Evolutionary conservation across 2,888 invertebrate genomes (phyloP).

Genomic region (Ochropleura leucogaster): DNA sequence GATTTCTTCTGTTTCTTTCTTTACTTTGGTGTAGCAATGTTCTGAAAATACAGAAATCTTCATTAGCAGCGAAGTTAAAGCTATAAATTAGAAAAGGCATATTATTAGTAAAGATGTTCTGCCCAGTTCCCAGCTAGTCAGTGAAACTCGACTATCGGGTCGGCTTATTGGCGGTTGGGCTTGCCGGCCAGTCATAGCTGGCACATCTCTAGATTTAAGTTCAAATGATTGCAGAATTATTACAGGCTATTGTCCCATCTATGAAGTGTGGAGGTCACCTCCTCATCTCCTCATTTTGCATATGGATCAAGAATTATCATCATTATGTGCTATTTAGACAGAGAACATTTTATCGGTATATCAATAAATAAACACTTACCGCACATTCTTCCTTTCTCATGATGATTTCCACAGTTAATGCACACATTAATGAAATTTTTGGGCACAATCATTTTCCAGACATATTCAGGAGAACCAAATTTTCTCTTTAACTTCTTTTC

Average conservation of each 20-base stretch:
- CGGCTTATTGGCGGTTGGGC: no score
- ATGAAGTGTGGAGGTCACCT: no score
- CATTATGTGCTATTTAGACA: not conserved
- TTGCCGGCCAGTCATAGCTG: no score
- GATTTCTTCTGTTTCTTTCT: constrained; percentile 95
- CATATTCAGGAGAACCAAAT: constrained; percentile 92
- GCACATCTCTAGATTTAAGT: no score
- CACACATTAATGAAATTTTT: constrained; percentile 95
- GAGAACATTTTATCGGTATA: not conserved
- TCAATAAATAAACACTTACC: constrained; percentile 78
- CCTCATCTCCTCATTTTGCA: no score
- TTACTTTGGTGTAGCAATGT: constrained; percentile 95
- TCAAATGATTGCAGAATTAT: no score
- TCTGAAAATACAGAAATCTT: constrained; percentile 86
- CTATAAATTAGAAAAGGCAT: not conserved
- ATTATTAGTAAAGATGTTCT: not conserved
- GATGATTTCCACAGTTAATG: constrained; percentile 95
- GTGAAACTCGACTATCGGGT: no score
- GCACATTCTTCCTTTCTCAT: constrained; percentile 95
- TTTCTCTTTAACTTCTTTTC: constrained; percentile 94
- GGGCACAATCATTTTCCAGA: constrained; percentile 93
- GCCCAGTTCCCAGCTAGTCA: no score
- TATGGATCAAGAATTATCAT: no score
- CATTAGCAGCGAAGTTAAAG: constrained; percentile 83
- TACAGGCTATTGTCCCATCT: no score